A percentile compares a stretch with the other conserved stretches of the same genome.
These are phyloP conservation scores for Andrena bicolor DNA, from an alignment of 2,888 invertebrate species.

Conservation along the genomic window DNA sequence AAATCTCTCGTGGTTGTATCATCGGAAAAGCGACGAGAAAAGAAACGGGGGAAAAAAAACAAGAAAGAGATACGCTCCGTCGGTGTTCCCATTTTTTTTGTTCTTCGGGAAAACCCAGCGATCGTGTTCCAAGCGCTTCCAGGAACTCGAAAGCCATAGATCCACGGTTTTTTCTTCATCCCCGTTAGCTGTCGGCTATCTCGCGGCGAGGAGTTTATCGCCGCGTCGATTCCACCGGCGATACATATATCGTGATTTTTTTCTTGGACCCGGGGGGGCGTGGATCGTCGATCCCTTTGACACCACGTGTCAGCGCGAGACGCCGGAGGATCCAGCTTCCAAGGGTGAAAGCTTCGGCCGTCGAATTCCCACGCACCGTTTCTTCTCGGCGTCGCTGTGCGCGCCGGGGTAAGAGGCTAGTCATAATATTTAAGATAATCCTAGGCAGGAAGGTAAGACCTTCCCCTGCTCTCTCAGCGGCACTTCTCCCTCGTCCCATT, in stretches of 20 bases:
- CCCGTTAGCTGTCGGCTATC: not conserved
- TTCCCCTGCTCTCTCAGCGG: constrained; percentile 47
- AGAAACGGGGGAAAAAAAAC: not conserved
- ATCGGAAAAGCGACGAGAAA: not conserved
- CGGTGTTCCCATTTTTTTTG: constrained; percentile 5
- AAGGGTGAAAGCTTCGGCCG: constrained; percentile 46
- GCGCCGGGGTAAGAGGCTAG: constrained; percentile 64
- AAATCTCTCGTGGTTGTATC: constrained; percentile 4
- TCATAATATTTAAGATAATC: constrained; percentile 79
- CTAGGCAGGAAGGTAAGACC: constrained; percentile 60
- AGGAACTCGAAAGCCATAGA: constrained; percentile 25
- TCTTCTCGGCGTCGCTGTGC: constrained; percentile 16
- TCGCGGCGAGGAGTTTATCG: not conserved
- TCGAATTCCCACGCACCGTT: constrained; percentile 68
- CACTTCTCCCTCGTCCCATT: constrained; percentile 16
- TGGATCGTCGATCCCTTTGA: constrained; percentile 23
- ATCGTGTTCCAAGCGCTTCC: constrained; percentile 9
- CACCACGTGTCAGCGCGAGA: not conserved
- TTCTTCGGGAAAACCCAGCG: constrained; percentile 2
- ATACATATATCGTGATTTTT: not conserved
- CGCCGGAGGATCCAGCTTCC: constrained; percentile 30
- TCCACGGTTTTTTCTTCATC: not conserved
- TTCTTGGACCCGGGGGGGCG: too few relatives aligned
- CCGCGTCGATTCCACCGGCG: not conserved
- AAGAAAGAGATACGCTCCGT: constrained; percentile 1